A percentile compares a stretch with the other conserved stretches of the same genome.
Evolutionary conservation across 2,113 vertebrate species (phyloP).

Genomic region (Dinomys branickii): DNA sequence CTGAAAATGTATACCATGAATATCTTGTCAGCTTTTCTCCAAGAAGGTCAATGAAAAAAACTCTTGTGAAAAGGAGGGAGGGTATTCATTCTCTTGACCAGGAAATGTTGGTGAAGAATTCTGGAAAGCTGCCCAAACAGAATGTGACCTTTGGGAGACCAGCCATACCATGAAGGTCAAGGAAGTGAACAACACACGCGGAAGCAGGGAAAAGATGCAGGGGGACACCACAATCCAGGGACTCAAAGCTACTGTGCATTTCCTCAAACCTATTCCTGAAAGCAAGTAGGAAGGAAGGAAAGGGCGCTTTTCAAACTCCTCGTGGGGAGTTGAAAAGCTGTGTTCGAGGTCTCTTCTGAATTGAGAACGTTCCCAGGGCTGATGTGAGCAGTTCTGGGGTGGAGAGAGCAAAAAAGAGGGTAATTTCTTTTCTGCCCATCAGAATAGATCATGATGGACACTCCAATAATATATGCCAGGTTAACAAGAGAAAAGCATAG

Average conservation of each 20-base stretch:
- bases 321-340: slow-evolving; percentile 80
- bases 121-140: slow-evolving; percentile 51
- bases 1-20: slow-evolving; percentile 54
- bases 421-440: neutral
- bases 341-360: slow-evolving; percentile 76
- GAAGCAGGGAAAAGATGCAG: neutral
- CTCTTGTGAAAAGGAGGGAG: slow-evolving; percentile 55
- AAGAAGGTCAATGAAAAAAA: slow-evolving; percentile 51
- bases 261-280: neutral
- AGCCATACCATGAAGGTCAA: slow-evolving; percentile 29
- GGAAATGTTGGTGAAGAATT: slow-evolving; percentile 50
- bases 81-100: slow-evolving; percentile 26
- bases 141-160: slow-evolving; percentile 18
- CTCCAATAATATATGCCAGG: neutral
- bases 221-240: neutral
- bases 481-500: neutral
- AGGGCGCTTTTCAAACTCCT: neutral
- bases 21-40: slow-evolving; percentile 65
- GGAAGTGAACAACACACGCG: neutral
- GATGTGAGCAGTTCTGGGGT: slow-evolving; percentile 80
- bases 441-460: neutral
- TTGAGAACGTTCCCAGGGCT: slow-evolving; percentile 81
- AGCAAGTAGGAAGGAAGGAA: neutral
- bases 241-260: neutral
- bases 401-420: slow-evolving; percentile 33